These are phyloP conservation scores for Habropoda laboriosa DNA, from an alignment of 1,140 invertebrate species.

Conservation along the genomic window DNA sequence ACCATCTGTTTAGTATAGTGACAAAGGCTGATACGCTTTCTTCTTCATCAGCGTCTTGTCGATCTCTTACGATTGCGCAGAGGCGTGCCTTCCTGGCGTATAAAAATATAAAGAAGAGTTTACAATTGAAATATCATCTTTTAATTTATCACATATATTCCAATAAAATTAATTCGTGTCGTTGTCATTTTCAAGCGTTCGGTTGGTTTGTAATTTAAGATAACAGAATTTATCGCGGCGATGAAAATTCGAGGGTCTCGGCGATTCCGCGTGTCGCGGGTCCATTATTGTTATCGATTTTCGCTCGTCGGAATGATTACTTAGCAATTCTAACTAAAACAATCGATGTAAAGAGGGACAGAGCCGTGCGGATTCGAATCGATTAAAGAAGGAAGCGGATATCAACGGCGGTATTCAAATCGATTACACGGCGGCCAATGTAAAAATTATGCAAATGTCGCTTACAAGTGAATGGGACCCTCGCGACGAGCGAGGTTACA, in stretches of 20 bases:
- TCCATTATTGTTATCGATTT: slow-evolving; percentile 36
- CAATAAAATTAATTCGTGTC: too few species aligned
- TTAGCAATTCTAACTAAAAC: slow-evolving; percentile 60
- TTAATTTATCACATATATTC: too few species aligned
- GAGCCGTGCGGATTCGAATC: slow-evolving; percentile 46
- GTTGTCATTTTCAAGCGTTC: too few species aligned
- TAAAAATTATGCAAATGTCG: slow-evolving; percentile 81
- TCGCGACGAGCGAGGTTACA: slow-evolving; percentile 77
- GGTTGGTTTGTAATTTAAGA: too few species aligned
- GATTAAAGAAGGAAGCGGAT: slow-evolving; percentile 57
- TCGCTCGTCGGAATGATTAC: slow-evolving; percentile 30
- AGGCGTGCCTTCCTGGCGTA: too few species aligned
- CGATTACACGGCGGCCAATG: slow-evolving; percentile 74
- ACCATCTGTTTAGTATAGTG: too few species aligned
- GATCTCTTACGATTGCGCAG: too few species aligned
- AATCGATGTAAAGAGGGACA: slow-evolving; percentile 52
- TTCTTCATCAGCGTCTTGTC: too few species aligned
- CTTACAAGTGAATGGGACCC: slow-evolving; percentile 78
- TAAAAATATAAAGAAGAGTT: too few species aligned
- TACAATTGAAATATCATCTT: too few species aligned
- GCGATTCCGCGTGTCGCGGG: background rate
- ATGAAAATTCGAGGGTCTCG: background rate
- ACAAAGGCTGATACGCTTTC: too few species aligned
- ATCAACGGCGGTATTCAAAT: slow-evolving; percentile 68
- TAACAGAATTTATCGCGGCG: background rate